Evolutionary conservation across 2,797 vertebrate species (phyloP), one percentile per base, ranked within the genome.

Genomic region (Buphagus erythrorhynchus): DNA sequence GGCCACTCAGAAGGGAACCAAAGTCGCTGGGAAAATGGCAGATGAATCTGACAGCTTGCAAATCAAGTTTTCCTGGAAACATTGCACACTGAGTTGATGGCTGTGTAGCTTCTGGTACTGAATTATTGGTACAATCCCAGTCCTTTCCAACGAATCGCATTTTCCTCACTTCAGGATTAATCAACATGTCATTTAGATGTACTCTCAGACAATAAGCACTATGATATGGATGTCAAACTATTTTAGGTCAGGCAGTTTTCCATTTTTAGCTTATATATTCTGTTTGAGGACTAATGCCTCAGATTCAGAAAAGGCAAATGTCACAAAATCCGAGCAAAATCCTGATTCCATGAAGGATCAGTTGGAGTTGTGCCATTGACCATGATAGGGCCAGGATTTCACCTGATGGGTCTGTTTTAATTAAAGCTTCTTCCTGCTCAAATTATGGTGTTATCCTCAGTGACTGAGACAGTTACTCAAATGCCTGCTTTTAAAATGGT

Each of bases 201-300:
- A 94, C 91, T 90, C 92, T 73, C 85, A 93, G 83, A 96, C 88
- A 95, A 93, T 96, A 95, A 92, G 90, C 79, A 81, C 76, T 75
- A 88, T 54, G 82, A 94, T 95, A 96, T 82, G 93, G 93, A 95
- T 95, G 95, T 96, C 94, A 90, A 90, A 95, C 82, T 97, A 96
- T 95, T 96, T 94, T 91, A 94, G 93, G 93, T 95, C 87, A 96
- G 90, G 77, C 90, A 76, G 85, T 16, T 75, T 88, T 93, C 96
- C 94, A 93, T 95, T 96, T 96, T 93, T 96, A 96, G 88, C 66
- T 94, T 66, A 78, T 76, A 63, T 82, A 71, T 81, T 94, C 89
- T 22, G 2, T 88, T 93, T 16, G 24, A 88, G 76, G 65, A 90
- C 88, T 94, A 95, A 91, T 78, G 69, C 59, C 87, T 94, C 86